A percentile compares a stretch with the other conserved stretches of the same genome.
Conservation (phyloP, 2,113 vertebrate genomes). For the Alligator sinensis region DNA sequence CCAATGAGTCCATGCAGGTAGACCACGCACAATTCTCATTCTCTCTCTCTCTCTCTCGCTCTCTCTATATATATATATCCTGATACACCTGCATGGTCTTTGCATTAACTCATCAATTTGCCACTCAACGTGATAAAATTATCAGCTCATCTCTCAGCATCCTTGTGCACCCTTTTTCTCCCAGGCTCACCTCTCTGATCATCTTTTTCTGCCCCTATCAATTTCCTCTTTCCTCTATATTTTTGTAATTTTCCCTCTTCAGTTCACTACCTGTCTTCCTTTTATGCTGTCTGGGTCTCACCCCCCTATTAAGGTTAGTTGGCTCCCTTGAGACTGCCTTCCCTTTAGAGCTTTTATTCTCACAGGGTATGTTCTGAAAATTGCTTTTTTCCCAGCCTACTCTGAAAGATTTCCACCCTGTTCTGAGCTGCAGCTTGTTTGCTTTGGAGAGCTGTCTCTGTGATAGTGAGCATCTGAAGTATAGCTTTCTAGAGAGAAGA, state of each 20-base stretch:
- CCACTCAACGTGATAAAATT: background rate
- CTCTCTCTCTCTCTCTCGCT: too few species aligned
- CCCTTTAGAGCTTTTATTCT: background rate
- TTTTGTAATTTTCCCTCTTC: background rate
- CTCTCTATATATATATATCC: too few species aligned
- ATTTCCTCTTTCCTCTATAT: background rate
- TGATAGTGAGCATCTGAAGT: background rate
- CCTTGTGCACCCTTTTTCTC: background rate
- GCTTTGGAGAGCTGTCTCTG: background rate
- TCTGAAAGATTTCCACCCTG: background rate
- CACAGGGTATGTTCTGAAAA: background rate
- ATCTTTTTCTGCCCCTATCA: rapidly evolving
- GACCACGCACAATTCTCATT: too few species aligned
- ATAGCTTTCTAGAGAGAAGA: background rate
- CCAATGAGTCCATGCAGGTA: background rate
- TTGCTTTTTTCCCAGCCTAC: background rate
- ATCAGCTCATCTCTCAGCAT: too few species aligned
- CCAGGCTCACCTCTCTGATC: background rate
- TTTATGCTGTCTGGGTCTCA: background rate
- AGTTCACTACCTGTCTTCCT: background rate
- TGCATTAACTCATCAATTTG: background rate
- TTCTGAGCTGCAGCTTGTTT: background rate
- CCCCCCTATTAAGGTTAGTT: background rate
- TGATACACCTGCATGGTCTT: background rate
- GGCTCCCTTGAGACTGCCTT: background rate